Percentiles rank a stretch among this genome's conserved stretches.
Evolutionary conservation across 2,797 vertebrate species (phyloP).

Genomic region (Loriculus beryllinus): DNA sequence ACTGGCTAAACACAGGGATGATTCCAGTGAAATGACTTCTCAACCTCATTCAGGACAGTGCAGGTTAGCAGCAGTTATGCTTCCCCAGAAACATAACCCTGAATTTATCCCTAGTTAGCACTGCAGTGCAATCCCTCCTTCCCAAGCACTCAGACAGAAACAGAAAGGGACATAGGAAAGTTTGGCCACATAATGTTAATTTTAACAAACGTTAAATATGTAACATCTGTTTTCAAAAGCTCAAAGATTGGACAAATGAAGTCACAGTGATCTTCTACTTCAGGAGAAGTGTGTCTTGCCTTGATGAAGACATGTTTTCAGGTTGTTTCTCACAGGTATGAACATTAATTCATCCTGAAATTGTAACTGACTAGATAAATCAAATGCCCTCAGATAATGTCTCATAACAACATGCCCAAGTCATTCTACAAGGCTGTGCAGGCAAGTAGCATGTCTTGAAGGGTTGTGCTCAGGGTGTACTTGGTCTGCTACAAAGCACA

Average conservation of each 20-base stretch:
- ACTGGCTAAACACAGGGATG: not conserved
- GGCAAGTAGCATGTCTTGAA: not conserved
- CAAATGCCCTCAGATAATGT: not conserved
- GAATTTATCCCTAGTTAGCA: not conserved
- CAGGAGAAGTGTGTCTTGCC: not conserved
- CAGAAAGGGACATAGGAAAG: not conserved
- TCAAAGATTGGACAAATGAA: not conserved
- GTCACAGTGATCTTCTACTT: not conserved
- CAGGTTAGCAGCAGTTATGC: not conserved
- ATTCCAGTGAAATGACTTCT: not conserved
- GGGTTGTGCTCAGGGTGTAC: not conserved
- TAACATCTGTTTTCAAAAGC: not conserved
- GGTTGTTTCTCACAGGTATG: not conserved
- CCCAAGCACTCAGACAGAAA: accelerated
- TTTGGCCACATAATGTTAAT: not conserved
- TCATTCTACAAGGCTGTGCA: not conserved
- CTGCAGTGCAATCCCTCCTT: not conserved
- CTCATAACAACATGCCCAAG: not conserved
- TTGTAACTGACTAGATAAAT: not conserved
- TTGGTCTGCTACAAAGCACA: not conserved
- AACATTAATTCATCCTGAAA: not conserved
- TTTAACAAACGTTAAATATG: not conserved
- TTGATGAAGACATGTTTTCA: not conserved
- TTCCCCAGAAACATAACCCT: not conserved
- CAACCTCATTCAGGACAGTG: not conserved